These are phyloP conservation scores for Prionchulus punctatus DNA, from an alignment of 2,888 invertebrate genomes.

Conservation along the genomic window DNA sequence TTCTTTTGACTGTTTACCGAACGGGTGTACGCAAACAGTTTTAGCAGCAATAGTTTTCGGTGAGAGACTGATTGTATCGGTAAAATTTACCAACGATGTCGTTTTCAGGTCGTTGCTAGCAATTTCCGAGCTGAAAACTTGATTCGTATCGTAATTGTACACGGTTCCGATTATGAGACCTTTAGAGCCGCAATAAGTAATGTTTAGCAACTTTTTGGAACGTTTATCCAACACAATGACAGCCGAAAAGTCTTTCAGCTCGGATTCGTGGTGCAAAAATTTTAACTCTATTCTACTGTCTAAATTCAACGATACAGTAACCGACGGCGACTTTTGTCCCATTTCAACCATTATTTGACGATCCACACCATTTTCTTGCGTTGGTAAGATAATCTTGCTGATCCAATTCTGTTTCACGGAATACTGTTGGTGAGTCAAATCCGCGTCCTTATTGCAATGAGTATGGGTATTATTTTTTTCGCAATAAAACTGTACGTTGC, in stretches of 20 bases:
- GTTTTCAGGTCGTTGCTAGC: conserved; percentile 14
- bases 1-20: conserved; percentile 16
- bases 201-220: conserved; percentile 23
- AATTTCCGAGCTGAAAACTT: no score
- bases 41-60: no score
- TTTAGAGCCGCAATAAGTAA: conserved; percentile 19
- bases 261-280: neutral
- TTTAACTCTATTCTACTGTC: neutral
- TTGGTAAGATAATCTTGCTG: neutral
- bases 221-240: conserved; percentile 20
- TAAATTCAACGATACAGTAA: neutral
- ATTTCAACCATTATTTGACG: neutral
- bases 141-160: conserved; percentile 14
- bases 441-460: no score
- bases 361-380: neutral
- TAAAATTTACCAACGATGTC: conserved; percentile 16
- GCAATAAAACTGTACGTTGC: conserved; percentile 1
- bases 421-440: neutral
- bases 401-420: neutral
- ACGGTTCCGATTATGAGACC: conserved; percentile 20
- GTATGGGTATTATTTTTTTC: no score
- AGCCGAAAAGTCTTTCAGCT: conserved; percentile 18
- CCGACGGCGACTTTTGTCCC: neutral
- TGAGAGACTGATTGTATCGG: no score
- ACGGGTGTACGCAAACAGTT: conserved; percentile 23